A percentile compares a stretch with the other conserved stretches of the same genome.
Conservation (phyloP, 1,140 invertebrate species). For the Trinorchestia longiramus region DNA sequence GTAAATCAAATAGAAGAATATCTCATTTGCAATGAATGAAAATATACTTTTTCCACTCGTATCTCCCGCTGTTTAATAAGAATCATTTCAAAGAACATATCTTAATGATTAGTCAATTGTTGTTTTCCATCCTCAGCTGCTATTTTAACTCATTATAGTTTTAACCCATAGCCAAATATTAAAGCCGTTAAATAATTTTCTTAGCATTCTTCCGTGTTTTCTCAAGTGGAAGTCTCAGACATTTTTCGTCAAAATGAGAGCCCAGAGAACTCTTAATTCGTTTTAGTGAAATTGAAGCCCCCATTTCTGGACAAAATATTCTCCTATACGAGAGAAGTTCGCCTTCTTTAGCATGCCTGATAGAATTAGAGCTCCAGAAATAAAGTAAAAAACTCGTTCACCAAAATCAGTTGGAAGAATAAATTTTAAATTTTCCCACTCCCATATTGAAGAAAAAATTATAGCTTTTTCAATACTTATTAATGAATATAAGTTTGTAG, state of each 20-base stretch:
- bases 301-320: neutral
- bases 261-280: neutral
- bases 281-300: conserved; percentile 8
- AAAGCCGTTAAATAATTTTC: neutral
- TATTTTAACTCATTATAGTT: no score
- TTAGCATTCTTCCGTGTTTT: neutral
- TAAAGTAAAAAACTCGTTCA: neutral
- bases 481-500: no score
- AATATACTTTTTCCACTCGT: no score
- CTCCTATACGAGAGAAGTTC: neutral
- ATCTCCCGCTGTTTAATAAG: no score
- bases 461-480: neutral
- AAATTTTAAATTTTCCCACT: neutral
- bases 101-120: no score
- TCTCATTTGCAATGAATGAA: no score
- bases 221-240: neutral
- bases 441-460: neutral
- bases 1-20: no score
- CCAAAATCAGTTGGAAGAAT: neutral
- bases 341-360: neutral
- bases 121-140: no score
- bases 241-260: neutral
- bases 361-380: neutral
- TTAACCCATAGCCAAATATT: neutral
- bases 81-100: no score